Evolutionary conservation across 1,140 invertebrate species (phyloP).

Genomic region (Carposina sasakii): DNA sequence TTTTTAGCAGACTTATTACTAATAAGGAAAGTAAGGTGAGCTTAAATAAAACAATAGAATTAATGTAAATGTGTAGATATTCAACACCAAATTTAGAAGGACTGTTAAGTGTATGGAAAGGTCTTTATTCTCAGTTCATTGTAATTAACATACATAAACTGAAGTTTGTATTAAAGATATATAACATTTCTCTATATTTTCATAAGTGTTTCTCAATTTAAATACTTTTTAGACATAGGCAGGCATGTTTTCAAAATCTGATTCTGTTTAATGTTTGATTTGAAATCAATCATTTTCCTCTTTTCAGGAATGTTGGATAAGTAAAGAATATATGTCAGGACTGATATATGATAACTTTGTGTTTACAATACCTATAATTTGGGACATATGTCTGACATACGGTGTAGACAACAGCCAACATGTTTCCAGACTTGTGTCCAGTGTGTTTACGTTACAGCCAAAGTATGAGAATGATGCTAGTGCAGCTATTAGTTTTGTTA

Average conservation of each 20-base stretch:
- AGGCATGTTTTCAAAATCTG: not conserved
- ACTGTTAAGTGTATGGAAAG: too few species aligned
- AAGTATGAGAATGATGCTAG: slow-evolving; percentile 80
- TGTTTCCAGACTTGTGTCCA: slow-evolving; percentile 77
- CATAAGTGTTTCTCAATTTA: not conserved
- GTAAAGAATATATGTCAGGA: slow-evolving; percentile 76
- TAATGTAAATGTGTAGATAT: too few species aligned
- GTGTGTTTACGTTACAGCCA: slow-evolving; percentile 80
- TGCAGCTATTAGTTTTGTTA: slow-evolving; percentile 73
- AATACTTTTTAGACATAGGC: not conserved
- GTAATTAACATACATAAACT: too few species aligned
- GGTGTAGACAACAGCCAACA: slow-evolving; percentile 78
- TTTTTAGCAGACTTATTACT: slow-evolving; percentile 82
- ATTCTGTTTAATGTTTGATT: too few species aligned
- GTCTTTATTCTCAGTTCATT: too few species aligned
- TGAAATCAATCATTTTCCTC: too few species aligned
- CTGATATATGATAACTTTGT: slow-evolving; percentile 86
- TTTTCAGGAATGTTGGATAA: slow-evolving; percentile 77
- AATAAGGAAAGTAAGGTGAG: slow-evolving; percentile 80
- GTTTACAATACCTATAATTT: slow-evolving; percentile 86
- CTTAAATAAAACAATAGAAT: too few species aligned
- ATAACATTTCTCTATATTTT: slow-evolving; percentile 7
- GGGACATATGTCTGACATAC: slow-evolving; percentile 84
- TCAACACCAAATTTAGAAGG: too few species aligned
- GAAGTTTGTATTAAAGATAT: too few species aligned